Evolutionary conservation across 2,113 vertebrate species (phyloP).

Genomic region (Bungarus multicinctus): DNA sequence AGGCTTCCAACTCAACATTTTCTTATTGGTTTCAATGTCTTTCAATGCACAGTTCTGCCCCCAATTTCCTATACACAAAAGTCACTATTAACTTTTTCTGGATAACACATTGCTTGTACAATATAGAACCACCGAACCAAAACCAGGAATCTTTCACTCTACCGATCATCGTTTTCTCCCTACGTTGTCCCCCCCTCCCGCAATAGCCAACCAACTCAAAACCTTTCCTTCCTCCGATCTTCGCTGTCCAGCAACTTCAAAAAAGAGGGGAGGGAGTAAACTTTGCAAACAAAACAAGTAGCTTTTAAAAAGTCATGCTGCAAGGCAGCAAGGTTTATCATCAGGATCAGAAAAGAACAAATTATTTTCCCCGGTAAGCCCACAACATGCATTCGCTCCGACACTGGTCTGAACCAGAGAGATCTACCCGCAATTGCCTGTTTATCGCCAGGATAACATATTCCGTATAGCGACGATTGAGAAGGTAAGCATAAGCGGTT

Average conservation of each 20-base stretch:
- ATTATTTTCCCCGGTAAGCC: not conserved
- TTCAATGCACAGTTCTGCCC: not conserved
- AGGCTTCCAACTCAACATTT: not conserved
- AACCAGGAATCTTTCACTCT: not conserved
- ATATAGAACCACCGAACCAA: accelerated
- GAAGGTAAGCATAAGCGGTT: slow-evolving; percentile 47
- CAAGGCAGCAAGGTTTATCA: not conserved
- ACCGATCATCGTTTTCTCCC: not conserved
- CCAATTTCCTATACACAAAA: not conserved
- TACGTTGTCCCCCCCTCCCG: no score
- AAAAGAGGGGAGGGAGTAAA: not conserved
- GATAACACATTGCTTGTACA: no score
- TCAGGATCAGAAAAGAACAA: no score
- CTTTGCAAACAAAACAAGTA: not conserved
- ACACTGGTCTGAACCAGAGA: not conserved
- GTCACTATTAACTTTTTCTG: not conserved
- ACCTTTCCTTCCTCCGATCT: not conserved
- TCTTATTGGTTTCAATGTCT: not conserved
- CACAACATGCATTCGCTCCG: not conserved
- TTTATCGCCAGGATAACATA: slow-evolving; percentile 30
- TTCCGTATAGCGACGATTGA: slow-evolving; percentile 20
- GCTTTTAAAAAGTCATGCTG: not conserved
- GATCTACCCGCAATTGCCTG: not conserved
- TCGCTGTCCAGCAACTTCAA: not conserved
- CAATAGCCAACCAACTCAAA: not conserved